Conservation (phyloP, 2,113 vertebrate species). For the Plestiodon gilberti region DNA sequence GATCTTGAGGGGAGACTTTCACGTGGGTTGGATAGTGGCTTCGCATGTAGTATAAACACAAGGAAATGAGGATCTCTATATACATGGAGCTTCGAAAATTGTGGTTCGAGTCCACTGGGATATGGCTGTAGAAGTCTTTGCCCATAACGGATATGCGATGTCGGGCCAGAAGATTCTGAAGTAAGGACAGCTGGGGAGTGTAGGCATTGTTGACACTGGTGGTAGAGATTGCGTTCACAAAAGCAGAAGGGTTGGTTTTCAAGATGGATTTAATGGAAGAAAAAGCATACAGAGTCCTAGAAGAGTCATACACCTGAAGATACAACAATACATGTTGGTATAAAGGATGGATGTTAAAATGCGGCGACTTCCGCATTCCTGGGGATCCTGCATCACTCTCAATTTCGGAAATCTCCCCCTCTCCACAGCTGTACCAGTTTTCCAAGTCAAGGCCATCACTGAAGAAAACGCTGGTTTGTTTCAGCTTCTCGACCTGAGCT, state of each 20-base stretch:
- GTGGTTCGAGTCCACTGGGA: conserved; percentile 93
- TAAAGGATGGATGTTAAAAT: conserved; percentile 93
- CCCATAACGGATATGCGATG: conserved; percentile 98
- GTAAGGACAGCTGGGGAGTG: conserved; percentile 93
- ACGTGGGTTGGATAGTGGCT: conserved; percentile 96
- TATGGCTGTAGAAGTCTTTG: conserved; percentile 97
- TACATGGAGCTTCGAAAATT: conserved; percentile 98
- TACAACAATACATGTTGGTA: conserved; percentile 98
- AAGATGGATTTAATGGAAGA: conserved; percentile 94
- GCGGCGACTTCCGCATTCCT: conserved; percentile 81
- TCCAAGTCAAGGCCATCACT: conserved; percentile 96
- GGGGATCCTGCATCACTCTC: conserved; percentile 95
- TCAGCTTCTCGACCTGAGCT: conserved; percentile 84
- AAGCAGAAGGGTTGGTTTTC: conserved; percentile 89
- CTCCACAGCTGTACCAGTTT: conserved; percentile 99
- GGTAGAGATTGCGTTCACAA: conserved; percentile 96
- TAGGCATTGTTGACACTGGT: conserved; percentile 97
- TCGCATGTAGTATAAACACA: conserved; percentile 94
- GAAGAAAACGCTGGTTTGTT: conserved; percentile 91
- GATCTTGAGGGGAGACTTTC: conserved; percentile 87
- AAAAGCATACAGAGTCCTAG: conserved; percentile 92
- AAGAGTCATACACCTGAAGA: conserved; percentile 96
- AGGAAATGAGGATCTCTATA: conserved; percentile 96
- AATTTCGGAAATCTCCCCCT: conserved; percentile 97
- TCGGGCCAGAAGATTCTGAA: conserved; percentile 95